These are phyloP conservation scores for Drosophila nr. fundita DNA, from an alignment of 2,888 invertebrate species.

Conservation along the genomic window DNA sequence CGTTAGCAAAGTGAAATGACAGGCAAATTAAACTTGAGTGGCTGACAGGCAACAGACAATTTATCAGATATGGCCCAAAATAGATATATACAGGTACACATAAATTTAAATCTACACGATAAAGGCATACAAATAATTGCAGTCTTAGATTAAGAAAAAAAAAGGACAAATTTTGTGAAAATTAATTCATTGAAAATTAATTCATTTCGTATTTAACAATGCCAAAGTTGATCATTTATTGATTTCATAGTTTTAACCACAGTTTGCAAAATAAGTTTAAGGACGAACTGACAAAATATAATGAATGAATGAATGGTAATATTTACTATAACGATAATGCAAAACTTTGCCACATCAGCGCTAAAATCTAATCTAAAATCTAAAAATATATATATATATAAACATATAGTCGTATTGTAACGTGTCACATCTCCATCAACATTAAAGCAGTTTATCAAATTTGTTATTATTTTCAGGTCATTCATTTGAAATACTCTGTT, in stretches of 20 bases:
- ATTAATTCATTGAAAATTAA: background rate
- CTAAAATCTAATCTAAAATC: background rate
- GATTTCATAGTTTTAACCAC: background rate
- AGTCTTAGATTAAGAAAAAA: background rate
- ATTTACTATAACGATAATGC: background rate
- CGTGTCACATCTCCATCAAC: slow-evolving; percentile 4
- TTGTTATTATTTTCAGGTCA: slow-evolving; percentile 5
- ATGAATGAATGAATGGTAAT: background rate
- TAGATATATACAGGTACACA: slow-evolving; percentile 14
- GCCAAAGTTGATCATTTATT: background rate
- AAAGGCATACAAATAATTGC: slow-evolving; percentile 10
- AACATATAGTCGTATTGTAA: background rate
- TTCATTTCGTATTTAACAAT: background rate
- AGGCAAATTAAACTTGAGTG: slow-evolving; percentile 75
- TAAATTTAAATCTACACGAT: slow-evolving; percentile 10
- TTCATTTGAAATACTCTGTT: slow-evolving; percentile 19
- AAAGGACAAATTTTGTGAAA: background rate
- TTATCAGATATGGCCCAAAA: slow-evolving; percentile 63
- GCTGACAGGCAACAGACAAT: slow-evolving; percentile 69
- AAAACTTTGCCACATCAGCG: background rate
- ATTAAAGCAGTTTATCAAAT: slow-evolving; percentile 15
- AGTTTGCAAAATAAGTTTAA: background rate
- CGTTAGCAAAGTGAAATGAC: slow-evolving; percentile 48
- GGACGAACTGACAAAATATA: background rate
- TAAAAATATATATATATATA: background rate